A percentile compares a stretch with the other conserved stretches of the same genome.
Evolutionary conservation across 1,140 invertebrate species (phyloP).

Genomic region (Phymastichus coffea): DNA sequence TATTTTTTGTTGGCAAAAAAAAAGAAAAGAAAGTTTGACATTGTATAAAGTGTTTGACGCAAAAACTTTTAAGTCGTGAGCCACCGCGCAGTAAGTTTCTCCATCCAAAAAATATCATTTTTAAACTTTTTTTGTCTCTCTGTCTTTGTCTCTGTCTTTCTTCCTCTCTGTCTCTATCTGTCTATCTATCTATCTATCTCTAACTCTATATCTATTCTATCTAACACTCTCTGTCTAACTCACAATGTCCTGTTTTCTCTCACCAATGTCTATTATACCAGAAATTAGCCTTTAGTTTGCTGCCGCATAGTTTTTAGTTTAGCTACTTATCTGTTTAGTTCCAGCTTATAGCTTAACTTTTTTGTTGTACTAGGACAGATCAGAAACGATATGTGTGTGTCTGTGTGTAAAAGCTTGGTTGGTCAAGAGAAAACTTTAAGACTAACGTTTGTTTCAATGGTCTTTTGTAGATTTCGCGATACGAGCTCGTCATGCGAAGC

Average conservation of each 20-base stretch:
- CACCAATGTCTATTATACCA: constrained; percentile 43
- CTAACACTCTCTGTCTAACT: neutral
- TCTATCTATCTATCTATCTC: constrained; percentile 22
- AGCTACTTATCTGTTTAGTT: constrained; percentile 37
- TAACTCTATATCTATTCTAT: constrained; percentile 23
- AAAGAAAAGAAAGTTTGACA: constrained; percentile 33
- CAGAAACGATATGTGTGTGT: constrained; percentile 16
- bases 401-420: neutral
- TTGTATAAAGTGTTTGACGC: neutral
- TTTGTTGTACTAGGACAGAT: constrained; percentile 9
- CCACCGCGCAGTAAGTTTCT: constrained; percentile 51
- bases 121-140: constrained; percentile 28
- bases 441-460: constrained; percentile 2
- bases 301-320: constrained; percentile 47
- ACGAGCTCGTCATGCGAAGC: constrained; percentile 92
- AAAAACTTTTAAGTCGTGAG: constrained; percentile 20
- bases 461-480: constrained; percentile 78
- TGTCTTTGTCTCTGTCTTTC: constrained; percentile 17
- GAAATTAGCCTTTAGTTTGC: constrained; percentile 51
- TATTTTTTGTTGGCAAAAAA: constrained; percentile 28
- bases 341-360: constrained; percentile 34
- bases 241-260: constrained; percentile 33
- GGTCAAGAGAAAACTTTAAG: neutral
- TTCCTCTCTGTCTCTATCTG: constrained; percentile 23
- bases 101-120: constrained; percentile 60